Evolutionary conservation across 1,140 invertebrate genomes (phyloP), one percentile per base, ranked within the genome.

Genomic region (Drosophila pseudoobscura): DNA sequence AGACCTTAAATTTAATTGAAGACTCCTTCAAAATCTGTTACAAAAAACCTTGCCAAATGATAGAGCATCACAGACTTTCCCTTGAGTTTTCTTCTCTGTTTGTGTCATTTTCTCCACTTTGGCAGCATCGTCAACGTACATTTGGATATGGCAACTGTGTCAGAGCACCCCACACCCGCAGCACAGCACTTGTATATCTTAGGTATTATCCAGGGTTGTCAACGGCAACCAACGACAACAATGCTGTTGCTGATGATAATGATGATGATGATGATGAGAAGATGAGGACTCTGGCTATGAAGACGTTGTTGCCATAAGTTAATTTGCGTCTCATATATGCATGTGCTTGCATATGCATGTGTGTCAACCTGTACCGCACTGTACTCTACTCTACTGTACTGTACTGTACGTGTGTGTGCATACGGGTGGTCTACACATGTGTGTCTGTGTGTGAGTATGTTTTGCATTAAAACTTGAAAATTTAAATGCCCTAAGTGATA

Each of bases 391-490:
- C 3, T 26, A 29, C 24, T 22, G 45, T 20, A 9, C 8, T 51
- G 6, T 26, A 29, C 46, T 45, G 47, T 11, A 35, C 29, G 56
- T 56, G 54, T 45, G 26, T 41, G 56, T 80, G 41, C 31, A 31
- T 31, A 9, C 8, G 29, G 29, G 29, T 51, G 55, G 9, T 22
- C 29, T 47, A 20, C 5, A 29, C 8, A 3, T 41, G 56, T 80
- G 47, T 15, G 15, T 15, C 15, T 15, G 15, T 15, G 15, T 15
- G 15, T 15, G 15, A 15, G 15, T 72, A 45, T 46, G 47, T 80
- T 87, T 85, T 85, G 74, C 82, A 85, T 85, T 85, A 85, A 87
- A 85, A 85, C 82, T 85, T 80, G 76, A 75, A 87, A 87, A 82
- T 87, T 85, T 87, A 85, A 85, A 82, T 82, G 78, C 82, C 82